Evolutionary conservation across 1,140 invertebrate genomes (phyloP).

Genomic region (Glossosoma conforme): DNA sequence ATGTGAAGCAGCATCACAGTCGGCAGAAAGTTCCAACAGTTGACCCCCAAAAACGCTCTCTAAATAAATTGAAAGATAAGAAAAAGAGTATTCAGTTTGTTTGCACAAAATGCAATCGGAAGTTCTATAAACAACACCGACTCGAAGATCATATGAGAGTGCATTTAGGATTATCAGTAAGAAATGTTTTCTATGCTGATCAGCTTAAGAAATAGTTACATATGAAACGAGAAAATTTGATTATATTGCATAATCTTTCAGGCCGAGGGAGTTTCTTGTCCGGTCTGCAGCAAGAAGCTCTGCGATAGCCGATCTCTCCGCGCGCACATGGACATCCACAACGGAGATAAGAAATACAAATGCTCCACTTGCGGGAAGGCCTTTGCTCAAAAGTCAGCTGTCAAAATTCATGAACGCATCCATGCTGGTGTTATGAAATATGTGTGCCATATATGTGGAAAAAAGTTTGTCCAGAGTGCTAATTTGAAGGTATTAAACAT

Average conservation of each 20-base stretch:
- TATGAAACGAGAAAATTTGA: background rate
- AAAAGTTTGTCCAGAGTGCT: background rate
- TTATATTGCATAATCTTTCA: background rate
- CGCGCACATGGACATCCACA: background rate
- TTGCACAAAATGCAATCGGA: background rate
- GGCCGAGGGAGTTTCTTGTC: background rate
- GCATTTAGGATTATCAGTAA: background rate
- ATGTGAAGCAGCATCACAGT: background rate
- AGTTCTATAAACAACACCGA: background rate
- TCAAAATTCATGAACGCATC: background rate
- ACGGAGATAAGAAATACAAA: background rate
- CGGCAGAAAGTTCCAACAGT: background rate
- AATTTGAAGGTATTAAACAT: background rate
- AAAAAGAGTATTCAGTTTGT: background rate
- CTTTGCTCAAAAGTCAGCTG: background rate
- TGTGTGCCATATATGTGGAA: conserved; percentile 1
- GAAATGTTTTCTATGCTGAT: background rate
- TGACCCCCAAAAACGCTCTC: background rate
- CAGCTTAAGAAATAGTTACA: background rate
- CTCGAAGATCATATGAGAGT: background rate
- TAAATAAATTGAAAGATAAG: background rate
- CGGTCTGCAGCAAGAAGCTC: background rate
- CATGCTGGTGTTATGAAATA: background rate
- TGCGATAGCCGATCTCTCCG: background rate
- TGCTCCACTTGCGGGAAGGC: background rate